Conservation (phyloP, 2,888 invertebrate genomes). For the Drosophila picticornis region DNA sequence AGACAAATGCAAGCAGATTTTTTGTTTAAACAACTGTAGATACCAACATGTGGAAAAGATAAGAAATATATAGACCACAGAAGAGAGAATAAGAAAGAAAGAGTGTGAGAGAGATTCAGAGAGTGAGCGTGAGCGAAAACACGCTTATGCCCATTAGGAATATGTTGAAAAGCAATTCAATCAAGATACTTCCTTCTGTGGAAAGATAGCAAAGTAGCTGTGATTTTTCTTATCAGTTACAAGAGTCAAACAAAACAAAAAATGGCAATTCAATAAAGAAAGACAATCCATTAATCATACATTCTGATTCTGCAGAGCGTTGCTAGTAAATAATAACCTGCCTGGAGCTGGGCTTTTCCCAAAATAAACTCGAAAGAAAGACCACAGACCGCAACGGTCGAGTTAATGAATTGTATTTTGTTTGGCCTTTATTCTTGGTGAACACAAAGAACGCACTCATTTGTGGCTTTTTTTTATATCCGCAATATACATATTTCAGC, state of each 20-base stretch:
- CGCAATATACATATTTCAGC: slow-evolving; percentile 23
- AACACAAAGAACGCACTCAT: slow-evolving; percentile 5
- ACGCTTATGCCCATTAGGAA: slow-evolving; percentile 11
- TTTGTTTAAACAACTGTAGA: slow-evolving; percentile 52
- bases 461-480: slow-evolving; percentile 18
- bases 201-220: slow-evolving; percentile 23
- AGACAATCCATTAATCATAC: slow-evolving; percentile 2
- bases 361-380: slow-evolving; percentile 1
- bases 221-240: slow-evolving; percentile 26
- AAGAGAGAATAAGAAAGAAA: neutral
- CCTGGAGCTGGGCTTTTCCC: neutral
- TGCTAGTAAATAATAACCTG: slow-evolving; percentile 14
- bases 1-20: slow-evolving; percentile 6
- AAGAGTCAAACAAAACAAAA: slow-evolving; percentile 7
- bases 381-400: neutral
- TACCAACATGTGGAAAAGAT: slow-evolving; percentile 20
- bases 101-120: slow-evolving; percentile 2
- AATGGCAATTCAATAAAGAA: slow-evolving; percentile 9
- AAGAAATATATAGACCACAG: slow-evolving; percentile 18
- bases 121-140: slow-evolving; percentile 7
- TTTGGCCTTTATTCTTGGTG: neutral
- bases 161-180: slow-evolving; percentile 43
- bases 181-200: slow-evolving; percentile 36
- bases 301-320: neutral
- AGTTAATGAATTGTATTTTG: neutral